Percentiles rank a stretch among this genome's conserved stretches.
phyloP scores from a whole-genome alignment of 1,140 invertebrate species.

The Drosophila suzukii region DNA sequence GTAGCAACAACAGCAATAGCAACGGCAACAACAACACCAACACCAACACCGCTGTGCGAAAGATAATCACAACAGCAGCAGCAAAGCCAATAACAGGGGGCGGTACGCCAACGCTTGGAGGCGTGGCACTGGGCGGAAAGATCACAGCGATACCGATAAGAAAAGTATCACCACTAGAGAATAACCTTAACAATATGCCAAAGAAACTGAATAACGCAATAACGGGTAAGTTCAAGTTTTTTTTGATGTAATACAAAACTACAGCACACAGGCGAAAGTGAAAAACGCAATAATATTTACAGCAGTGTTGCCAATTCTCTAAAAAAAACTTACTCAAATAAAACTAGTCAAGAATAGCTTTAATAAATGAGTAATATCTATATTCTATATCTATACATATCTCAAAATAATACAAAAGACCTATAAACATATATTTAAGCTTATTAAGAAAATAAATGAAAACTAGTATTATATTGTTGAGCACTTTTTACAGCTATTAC shows the following conservation, averaged over 20 bases:
- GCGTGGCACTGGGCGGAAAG: conserved; percentile 36
- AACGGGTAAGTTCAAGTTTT: conserved; percentile 51
- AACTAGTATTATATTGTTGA: too few relatives aligned
- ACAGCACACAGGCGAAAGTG: not conserved
- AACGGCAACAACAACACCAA: conserved; percentile 6
- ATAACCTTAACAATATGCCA: conserved; percentile 67
- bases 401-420: too few relatives aligned
- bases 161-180: conserved; percentile 56
- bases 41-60: not conserved
- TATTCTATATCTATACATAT: too few relatives aligned
- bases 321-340: not conserved
- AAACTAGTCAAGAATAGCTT: not conserved
- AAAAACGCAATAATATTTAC: not conserved
- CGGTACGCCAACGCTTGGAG: conserved; percentile 3
- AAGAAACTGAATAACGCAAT: conserved; percentile 65
- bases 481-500: too few relatives aligned
- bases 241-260: too few relatives aligned
- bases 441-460: too few relatives aligned
- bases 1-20: conserved; percentile 16
- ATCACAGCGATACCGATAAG: conserved; percentile 48
- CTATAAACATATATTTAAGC: too few relatives aligned
- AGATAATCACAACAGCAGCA: conserved; percentile 15
- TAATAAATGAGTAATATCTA: not conserved
- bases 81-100: conserved; percentile 1
- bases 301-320: conserved; percentile 6